Base-by-base conservation (phyloP, 2,888 invertebrate genomes). In the Petrolisthes cinctipes region DNA sequence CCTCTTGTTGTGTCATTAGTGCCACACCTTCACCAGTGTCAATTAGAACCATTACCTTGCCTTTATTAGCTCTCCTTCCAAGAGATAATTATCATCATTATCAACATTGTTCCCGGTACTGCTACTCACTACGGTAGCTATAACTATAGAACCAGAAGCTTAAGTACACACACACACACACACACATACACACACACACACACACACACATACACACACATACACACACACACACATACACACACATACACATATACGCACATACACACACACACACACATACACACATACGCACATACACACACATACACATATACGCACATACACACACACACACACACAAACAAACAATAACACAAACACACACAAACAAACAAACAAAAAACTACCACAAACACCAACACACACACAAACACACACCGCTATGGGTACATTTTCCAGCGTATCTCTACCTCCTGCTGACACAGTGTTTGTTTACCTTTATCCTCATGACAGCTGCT, bases 101-200 rank as follows among this genome's bases (percentile, higher is more conserved):
- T 17, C 17, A 14, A 17, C n/a, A 23, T 75, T 75, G 37, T 17
- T 75, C 51, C 37, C 7, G 37, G 7, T 4, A 11, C 51, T 75
- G 3, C 23, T 75, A 14, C 37, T 6, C 37, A 4, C 23, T 37
- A 0, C 51, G 23, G 51, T 37, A 2, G 66, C 66, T 66, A 66
- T 66, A 3, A 17, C 66, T 66, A 17, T 17, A 9, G 37, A 2
- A 37, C 37, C n/a, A 20, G 37, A 20, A 76, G 37, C 76, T 23
- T 66, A 66, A 71, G n/a, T 23, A 71, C 71, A n/a, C 5, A 71
- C 71, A n/a, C 71, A 71, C 71, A n/a, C 78, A 79, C 78, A 53
- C 78, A 79, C 54, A 79, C 54, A 79, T 54, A 79, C 79, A 79
- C 79, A 79, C 79, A 79, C 79, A 79, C 79, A 79, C 54, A 79